These are phyloP conservation scores for Limanda limanda DNA, from an alignment of 2,113 vertebrate genomes.

Conservation along the genomic window DNA sequence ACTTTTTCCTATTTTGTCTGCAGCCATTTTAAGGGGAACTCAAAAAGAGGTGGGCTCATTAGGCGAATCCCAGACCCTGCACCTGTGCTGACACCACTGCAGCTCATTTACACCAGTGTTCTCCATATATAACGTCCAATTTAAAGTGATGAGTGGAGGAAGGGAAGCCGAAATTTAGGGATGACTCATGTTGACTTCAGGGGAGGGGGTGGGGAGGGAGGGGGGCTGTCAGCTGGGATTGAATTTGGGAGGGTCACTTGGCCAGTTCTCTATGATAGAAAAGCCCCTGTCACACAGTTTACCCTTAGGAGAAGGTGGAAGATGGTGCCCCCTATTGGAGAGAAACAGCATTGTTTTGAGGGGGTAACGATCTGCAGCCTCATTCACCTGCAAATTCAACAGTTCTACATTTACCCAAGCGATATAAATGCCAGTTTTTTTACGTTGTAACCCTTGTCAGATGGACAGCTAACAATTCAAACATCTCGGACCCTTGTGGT, in stretches of 20 bases:
- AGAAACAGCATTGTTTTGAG: conserved; percentile 20
- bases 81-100: conserved; percentile 22
- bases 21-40: conserved; percentile 2
- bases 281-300: background rate
- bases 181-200: conserved; percentile 32
- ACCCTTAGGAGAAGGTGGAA: conserved; percentile 23
- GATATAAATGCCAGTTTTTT: background rate
- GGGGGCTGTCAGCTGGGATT: conserved; percentile 28
- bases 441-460: background rate
- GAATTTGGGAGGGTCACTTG: conserved; percentile 36
- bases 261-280: background rate
- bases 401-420: background rate
- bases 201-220: background rate
- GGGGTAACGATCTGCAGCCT: conserved; percentile 4
- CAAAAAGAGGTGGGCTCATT: conserved; percentile 37
- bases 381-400: background rate
- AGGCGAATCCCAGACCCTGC: conserved; percentile 10
- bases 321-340: conserved; percentile 76
- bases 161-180: conserved; percentile 17
- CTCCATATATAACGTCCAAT: conserved; percentile 46
- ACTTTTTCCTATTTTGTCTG: conserved; percentile 23
- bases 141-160: conserved; percentile 50
- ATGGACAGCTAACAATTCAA: conserved; percentile 7
- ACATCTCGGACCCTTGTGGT: conserved; percentile 4
- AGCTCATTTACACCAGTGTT: conserved; percentile 40